These are phyloP conservation scores for Girardia tigrina DNA, from an alignment of 2,888 invertebrate species.

Conservation along the genomic window DNA sequence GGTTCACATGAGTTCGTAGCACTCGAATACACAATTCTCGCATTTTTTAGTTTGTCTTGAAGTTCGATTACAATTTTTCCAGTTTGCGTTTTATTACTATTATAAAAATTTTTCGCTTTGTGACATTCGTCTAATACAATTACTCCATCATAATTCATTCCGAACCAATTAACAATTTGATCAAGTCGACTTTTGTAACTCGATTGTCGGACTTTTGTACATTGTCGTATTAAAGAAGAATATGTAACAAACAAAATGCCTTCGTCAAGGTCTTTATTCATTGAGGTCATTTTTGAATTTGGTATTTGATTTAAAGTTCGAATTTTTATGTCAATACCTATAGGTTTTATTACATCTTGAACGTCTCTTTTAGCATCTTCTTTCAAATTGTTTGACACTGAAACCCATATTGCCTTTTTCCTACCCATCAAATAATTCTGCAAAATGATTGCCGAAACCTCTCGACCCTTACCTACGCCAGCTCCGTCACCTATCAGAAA, in stretches of 20 bases:
- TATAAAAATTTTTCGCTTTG: constrained; percentile 92
- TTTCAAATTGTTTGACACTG: constrained; percentile 91
- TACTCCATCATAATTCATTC: constrained; percentile 78
- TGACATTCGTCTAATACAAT: constrained; percentile 98
- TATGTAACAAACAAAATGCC: constrained; percentile 96
- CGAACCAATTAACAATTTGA: constrained; percentile 89
- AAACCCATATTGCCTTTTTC: constrained; percentile 92
- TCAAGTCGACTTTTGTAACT: constrained; percentile 86
- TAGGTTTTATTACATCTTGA: constrained; percentile 82
- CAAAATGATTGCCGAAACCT: constrained; percentile 88
- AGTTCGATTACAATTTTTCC: constrained; percentile 81
- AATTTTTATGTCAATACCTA: too few relatives aligned
- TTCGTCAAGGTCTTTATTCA: constrained; percentile 74
- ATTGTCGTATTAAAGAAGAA: constrained; percentile 91
- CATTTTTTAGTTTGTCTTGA: constrained; percentile 78
- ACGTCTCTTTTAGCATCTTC: constrained; percentile 94
- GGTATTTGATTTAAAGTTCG: too few relatives aligned
- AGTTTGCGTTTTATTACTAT: constrained; percentile 91
- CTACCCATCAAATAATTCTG: constrained; percentile 86
- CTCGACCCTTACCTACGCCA: constrained; percentile 89
- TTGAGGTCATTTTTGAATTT: too few relatives aligned
- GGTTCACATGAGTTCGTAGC: constrained; percentile 75
- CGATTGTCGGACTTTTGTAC: constrained; percentile 60
- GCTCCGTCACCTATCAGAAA: constrained; percentile 57
- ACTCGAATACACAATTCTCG: constrained; percentile 53